These are phyloP conservation scores for Formicarius rufipectus DNA, from an alignment of 2,113 vertebrate species.

Conservation along the genomic window DNA sequence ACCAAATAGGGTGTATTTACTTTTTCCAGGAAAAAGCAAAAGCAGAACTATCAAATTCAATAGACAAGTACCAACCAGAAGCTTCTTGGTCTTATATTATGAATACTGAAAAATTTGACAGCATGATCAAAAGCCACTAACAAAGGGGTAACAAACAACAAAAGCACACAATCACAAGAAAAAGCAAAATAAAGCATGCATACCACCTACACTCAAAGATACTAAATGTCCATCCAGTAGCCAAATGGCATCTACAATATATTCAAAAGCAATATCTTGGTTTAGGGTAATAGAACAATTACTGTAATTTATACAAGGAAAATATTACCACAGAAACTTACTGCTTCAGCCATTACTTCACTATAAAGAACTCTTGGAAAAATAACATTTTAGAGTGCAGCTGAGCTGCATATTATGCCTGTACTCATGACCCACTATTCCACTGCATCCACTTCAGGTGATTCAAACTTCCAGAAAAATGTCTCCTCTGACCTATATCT, in stretches of 20 bases:
- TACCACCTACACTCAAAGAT: neutral
- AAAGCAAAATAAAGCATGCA: neutral
- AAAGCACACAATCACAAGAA: neutral
- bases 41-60: neutral
- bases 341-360: neutral
- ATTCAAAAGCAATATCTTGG: neutral
- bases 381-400: neutral
- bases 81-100: neutral
- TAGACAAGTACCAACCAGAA: neutral
- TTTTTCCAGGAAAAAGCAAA: neutral
- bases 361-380: neutral
- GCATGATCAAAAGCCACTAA: neutral
- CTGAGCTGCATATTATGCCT: neutral
- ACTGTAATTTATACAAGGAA: neutral
- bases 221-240: neutral
- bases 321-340: neutral
- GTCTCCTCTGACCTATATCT: neutral
- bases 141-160: neutral
- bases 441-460: neutral
- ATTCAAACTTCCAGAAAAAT: neutral
- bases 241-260: neutral
- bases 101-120: neutral
- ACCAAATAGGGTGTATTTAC: neutral
- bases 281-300: neutral
- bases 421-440: neutral